These are phyloP conservation scores for Rhamnusium bicolor DNA, from an alignment of 2,888 invertebrate species.

Conservation along the genomic window DNA sequence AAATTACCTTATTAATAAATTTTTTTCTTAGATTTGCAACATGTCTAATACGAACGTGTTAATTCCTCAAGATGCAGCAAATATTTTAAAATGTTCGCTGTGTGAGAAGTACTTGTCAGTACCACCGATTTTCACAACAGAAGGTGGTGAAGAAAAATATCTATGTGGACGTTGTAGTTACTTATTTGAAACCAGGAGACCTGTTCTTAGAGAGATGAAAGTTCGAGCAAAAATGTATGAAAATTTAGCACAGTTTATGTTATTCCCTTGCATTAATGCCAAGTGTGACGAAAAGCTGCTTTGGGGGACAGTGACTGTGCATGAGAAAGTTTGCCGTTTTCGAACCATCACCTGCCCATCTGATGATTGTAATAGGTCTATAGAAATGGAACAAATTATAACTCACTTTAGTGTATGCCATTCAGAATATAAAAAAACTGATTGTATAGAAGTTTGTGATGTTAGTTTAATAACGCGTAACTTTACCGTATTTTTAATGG, in stretches of 20 bases:
- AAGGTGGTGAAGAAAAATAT: constrained; percentile 25
- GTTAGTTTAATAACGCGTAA: not conserved
- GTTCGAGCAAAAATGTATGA: constrained; percentile 33
- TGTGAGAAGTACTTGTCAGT: constrained; percentile 43
- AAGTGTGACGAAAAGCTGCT: constrained; percentile 31
- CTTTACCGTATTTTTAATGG: not conserved
- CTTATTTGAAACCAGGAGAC: too few species aligned
- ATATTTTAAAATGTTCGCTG: constrained; percentile 37
- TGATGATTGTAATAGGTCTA: constrained; percentile 26
- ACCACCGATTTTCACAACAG: constrained; percentile 37
- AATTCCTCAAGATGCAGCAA: not conserved
- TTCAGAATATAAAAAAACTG: not conserved
- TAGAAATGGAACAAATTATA: constrained; percentile 25
- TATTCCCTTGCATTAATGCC: constrained; percentile 42
- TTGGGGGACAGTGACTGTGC: constrained; percentile 40
- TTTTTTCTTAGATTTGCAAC: not conserved
- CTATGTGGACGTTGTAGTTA: constrained; percentile 41
- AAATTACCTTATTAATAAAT: not conserved
- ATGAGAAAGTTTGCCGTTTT: constrained; percentile 38
- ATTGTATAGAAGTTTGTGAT: not conserved
- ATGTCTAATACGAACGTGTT: not conserved
- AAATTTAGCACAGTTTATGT: constrained; percentile 38
- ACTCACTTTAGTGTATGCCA: constrained; percentile 39
- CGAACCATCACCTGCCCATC: constrained; percentile 40
- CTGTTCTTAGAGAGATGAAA: not conserved